Conservation (phyloP, 2,888 invertebrate species). For the Ophion slaviceki region DNA sequence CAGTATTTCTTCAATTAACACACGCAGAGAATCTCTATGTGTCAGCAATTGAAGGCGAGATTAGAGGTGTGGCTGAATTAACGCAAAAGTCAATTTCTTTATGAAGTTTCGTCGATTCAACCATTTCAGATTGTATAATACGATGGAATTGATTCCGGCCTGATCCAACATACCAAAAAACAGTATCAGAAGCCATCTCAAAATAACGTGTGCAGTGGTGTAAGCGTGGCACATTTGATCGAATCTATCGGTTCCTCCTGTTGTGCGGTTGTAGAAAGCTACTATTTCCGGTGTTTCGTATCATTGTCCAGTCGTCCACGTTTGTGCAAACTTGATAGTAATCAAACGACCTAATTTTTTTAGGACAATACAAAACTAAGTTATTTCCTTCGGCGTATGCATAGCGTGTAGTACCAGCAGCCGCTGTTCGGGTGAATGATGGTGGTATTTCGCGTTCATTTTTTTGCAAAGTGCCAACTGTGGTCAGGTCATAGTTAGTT, state of each 20-base stretch:
- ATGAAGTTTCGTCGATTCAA: too few relatives aligned
- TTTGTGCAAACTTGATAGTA: slow-evolving; percentile 60
- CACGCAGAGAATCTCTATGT: too few relatives aligned
- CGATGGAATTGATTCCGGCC: slow-evolving; percentile 63
- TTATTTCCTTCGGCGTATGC: too few relatives aligned
- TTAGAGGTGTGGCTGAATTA: too few relatives aligned
- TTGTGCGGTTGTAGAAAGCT: slow-evolving; percentile 68
- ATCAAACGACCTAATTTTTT: slow-evolving; percentile 62
- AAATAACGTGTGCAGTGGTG: slow-evolving; percentile 27
- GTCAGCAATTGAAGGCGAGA: too few relatives aligned
- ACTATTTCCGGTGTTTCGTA: slow-evolving; percentile 67
- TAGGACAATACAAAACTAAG: slow-evolving; percentile 61
- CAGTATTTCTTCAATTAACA: too few relatives aligned
- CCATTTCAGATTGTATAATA: slow-evolving; percentile 53
- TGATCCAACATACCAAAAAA: slow-evolving; percentile 71
- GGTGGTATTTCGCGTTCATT: too few relatives aligned
- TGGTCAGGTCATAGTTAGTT: too few relatives aligned
- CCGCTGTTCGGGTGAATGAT: too few relatives aligned
- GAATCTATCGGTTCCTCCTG: slow-evolving; percentile 68
- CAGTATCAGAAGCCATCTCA: slow-evolving; percentile 57
- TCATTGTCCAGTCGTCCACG: slow-evolving; percentile 50
- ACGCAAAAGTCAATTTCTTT: too few relatives aligned
- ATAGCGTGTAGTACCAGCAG: too few relatives aligned
- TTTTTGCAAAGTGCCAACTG: too few relatives aligned
- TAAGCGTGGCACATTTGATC: slow-evolving; percentile 68